A percentile compares a stretch with the other conserved stretches of the same genome.
phyloP scores from a whole-genome alignment of 2,888 invertebrate genomes.

The Tanaodytes sp. region DNA sequence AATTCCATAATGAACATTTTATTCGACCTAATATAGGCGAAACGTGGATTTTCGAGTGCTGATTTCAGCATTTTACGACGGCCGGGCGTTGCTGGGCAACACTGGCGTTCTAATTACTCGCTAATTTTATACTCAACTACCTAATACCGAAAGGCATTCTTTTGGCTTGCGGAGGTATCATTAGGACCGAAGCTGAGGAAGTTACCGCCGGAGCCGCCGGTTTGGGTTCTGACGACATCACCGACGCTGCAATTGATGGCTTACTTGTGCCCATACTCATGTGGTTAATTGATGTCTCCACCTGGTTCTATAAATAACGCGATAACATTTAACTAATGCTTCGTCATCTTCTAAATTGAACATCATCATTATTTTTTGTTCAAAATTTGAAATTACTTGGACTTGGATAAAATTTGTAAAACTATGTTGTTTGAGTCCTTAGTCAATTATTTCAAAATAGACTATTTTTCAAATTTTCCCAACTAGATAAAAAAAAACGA shows the following conservation, averaged over 20 bases:
- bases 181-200: constrained; percentile 33
- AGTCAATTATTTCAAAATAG: too few relatives aligned
- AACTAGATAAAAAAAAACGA: too few relatives aligned
- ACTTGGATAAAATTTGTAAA: too few relatives aligned
- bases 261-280: constrained; percentile 30
- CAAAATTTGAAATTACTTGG: too few relatives aligned
- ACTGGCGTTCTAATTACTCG: neutral
- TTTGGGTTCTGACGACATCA: constrained; percentile 14
- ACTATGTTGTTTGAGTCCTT: too few relatives aligned
- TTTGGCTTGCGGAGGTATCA: constrained; percentile 42
- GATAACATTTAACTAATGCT: neutral
- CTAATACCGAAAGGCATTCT: constrained; percentile 46
- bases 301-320: constrained; percentile 22
- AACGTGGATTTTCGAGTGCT: constrained; percentile 8
- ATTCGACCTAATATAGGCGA: constrained; percentile 20
- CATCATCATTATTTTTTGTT: too few relatives aligned
- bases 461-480: too few relatives aligned
- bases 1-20: constrained; percentile 47
- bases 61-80: constrained; percentile 20
- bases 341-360: neutral
- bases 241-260: constrained; percentile 24
- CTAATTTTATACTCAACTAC: constrained; percentile 21
- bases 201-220: constrained; percentile 31
- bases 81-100: constrained; percentile 12
- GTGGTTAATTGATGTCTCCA: constrained; percentile 9